These are phyloP conservation scores for Polypedilum pembai DNA, from an alignment of 1,140 invertebrate species.

Conservation along the genomic window DNA sequence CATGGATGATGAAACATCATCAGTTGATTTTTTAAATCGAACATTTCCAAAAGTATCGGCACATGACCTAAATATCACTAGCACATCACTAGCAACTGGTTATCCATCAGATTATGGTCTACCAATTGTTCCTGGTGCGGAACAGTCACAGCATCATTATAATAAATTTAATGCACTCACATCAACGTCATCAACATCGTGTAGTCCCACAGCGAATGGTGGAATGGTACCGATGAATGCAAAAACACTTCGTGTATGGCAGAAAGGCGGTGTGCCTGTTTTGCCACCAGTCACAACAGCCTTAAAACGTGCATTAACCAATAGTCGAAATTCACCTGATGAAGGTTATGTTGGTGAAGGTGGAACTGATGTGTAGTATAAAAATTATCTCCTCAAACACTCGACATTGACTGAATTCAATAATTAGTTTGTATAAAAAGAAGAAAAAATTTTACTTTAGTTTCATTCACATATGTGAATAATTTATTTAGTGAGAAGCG, in stretches of 20 bases:
- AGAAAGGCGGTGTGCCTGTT: slow-evolving; percentile 70
- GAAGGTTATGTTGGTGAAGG: slow-evolving; percentile 87
- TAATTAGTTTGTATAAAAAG: slow-evolving; percentile 24
- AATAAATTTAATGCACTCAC: slow-evolving; percentile 10
- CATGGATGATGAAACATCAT: slow-evolving; percentile 32
- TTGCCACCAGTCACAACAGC: slow-evolving; percentile 67
- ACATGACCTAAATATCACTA: slow-evolving; percentile 29
- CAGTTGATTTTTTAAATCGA: slow-evolving; percentile 47
- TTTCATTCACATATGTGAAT: too few relatives aligned
- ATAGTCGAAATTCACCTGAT: slow-evolving; percentile 74
- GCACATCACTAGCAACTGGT: slow-evolving; percentile 38
- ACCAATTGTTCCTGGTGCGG: slow-evolving; percentile 52
- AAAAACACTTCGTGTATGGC: slow-evolving; percentile 75
- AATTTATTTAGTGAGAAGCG: too few relatives aligned
- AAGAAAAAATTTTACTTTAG: not conserved
- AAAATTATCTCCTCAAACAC: not conserved
- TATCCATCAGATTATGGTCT: slow-evolving; percentile 74
- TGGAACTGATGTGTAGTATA: slow-evolving; percentile 72
- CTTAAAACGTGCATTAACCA: slow-evolving; percentile 66
- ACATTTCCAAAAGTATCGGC: slow-evolving; percentile 46
- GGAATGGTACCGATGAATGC: slow-evolving; percentile 48
- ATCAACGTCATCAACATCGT: slow-evolving; percentile 35
- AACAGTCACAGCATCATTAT: slow-evolving; percentile 39
- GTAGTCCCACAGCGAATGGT: slow-evolving; percentile 39
- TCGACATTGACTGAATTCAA: slow-evolving; percentile 20